These are phyloP conservation scores for Mongoloraphidia duomilia DNA, from an alignment of 2,888 invertebrate genomes.

Conservation along the genomic window DNA sequence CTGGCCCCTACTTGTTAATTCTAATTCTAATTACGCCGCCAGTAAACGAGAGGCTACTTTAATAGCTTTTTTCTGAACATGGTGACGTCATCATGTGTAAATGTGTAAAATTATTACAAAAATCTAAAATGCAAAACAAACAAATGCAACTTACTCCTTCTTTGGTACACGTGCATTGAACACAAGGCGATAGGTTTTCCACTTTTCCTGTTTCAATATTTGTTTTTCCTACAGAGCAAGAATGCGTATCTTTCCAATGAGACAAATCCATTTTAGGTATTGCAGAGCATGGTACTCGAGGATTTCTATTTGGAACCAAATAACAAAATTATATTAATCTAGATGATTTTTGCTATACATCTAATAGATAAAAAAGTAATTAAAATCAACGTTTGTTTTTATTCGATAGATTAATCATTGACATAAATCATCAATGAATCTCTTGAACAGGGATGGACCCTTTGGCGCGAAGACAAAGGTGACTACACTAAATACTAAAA, in stretches of 20 bases:
- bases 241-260: conserved; percentile 36
- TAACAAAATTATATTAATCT: conserved; percentile 1
- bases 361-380: no score
- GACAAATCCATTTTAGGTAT: conserved; percentile 43
- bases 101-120: no score
- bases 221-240: conserved; percentile 27
- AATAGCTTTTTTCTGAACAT: no score
- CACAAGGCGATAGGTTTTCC: conserved; percentile 31
- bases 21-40: no score
- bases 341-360: background rate
- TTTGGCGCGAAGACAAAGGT: background rate
- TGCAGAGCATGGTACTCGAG: conserved; percentile 37
- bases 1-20: no score
- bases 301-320: conserved; percentile 38
- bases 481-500: background rate
- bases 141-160: conserved; percentile 29
- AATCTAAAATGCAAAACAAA: no score
- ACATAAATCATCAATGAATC: background rate
- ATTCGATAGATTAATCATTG: no score
- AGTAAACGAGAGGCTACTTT: no score
- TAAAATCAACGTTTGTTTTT: no score
- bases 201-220: conserved; percentile 29
- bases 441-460: background rate
- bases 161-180: conserved; percentile 34
- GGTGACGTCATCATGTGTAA: no score